phyloP scores from a whole-genome alignment of 2,888 invertebrate genomes.

The Adelphocoris suturalis region DNA sequence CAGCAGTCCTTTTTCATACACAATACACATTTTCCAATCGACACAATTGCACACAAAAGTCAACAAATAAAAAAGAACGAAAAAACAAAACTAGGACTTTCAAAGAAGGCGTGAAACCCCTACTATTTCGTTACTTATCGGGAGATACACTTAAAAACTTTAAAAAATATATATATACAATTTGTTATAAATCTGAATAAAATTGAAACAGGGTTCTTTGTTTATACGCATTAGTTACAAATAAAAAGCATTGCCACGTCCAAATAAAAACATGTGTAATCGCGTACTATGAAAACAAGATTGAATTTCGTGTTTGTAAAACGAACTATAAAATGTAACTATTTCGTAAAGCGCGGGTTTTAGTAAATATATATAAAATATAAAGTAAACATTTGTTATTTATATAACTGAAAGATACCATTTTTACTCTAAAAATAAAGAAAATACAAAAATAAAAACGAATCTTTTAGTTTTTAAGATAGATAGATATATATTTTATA shows the following conservation, averaged over 20 bases:
- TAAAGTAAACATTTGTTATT: conserved; percentile 10
- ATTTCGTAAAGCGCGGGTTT: neutral
- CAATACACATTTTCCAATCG: neutral
- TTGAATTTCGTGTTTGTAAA: neutral
- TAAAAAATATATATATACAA: neutral
- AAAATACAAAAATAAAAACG: conserved; percentile 65
- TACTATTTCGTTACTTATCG: neutral
- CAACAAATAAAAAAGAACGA: neutral
- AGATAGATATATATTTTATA: neutral
- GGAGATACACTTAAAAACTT: neutral
- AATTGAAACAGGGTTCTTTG: neutral
- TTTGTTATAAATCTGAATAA: neutral
- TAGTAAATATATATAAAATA: neutral
- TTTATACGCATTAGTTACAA: neutral
- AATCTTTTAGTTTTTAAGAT: conserved; percentile 39
- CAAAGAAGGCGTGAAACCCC: too few relatives aligned
- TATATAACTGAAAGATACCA: neutral
- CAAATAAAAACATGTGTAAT: neutral
- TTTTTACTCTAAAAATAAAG: conserved; percentile 15
- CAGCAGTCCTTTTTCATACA: neutral
- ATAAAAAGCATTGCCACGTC: neutral
- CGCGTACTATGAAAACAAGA: neutral
- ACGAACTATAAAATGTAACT: neutral
- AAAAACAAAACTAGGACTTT: neutral
- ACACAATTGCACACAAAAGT: conserved; percentile 3